phyloP scores from a whole-genome alignment of 2,113 vertebrate genomes.

The Corythoichthys intestinalis region DNA sequence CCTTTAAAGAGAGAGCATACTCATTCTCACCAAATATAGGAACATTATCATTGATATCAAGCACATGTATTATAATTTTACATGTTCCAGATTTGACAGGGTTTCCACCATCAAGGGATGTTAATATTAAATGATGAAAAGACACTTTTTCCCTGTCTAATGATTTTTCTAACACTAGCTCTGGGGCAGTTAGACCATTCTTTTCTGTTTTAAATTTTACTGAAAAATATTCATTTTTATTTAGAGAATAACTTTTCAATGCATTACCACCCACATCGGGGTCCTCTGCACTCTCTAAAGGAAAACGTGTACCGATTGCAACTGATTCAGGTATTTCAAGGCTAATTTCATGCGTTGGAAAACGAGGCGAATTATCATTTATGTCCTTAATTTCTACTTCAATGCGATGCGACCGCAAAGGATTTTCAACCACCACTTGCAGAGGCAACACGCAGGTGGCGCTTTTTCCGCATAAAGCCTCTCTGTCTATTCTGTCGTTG shows the following conservation, averaged over 20 bases:
- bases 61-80: slow-evolving; percentile 49
- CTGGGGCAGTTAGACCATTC: slow-evolving; percentile 57
- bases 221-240: slow-evolving; percentile 58
- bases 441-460: slow-evolving; percentile 71
- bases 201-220: slow-evolving; percentile 57
- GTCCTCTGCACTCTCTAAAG: slow-evolving; percentile 58
- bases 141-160: slow-evolving; percentile 67
- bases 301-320: slow-evolving; percentile 51
- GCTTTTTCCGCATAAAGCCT: slow-evolving; percentile 76
- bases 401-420: slow-evolving; percentile 71
- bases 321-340: slow-evolving; percentile 60
- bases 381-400: slow-evolving; percentile 79
- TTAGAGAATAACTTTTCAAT: slow-evolving; percentile 63
- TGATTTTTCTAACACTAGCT: slow-evolving; percentile 63
- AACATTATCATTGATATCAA: slow-evolving; percentile 83
- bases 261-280: slow-evolving; percentile 79
- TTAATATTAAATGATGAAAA: slow-evolving; percentile 49
- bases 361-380: slow-evolving; percentile 77
- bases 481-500: slow-evolving; percentile 78
- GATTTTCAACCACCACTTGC: slow-evolving; percentile 74
- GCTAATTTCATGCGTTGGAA: slow-evolving; percentile 22
- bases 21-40: slow-evolving; percentile 74
- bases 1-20: slow-evolving; percentile 75
- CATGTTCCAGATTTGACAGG: slow-evolving; percentile 50
- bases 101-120: slow-evolving; percentile 48